These are phyloP conservation scores for Xestia c-nigrum DNA, from an alignment of 2,888 invertebrate genomes.

Conservation along the genomic window DNA sequence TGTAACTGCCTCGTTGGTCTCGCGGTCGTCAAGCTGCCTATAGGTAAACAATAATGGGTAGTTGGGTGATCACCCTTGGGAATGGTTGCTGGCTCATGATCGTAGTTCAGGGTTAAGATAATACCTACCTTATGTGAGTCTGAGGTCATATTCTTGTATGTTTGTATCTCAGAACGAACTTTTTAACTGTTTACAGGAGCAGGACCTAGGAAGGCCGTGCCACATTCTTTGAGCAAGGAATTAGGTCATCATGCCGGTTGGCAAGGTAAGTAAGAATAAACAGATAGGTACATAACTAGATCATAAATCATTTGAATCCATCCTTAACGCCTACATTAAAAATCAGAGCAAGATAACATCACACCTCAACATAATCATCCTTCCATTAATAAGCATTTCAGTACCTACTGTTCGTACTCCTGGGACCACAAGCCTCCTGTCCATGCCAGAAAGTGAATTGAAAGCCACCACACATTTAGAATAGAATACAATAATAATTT, in stretches of 20 bases:
- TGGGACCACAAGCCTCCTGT: not conserved
- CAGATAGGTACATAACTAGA: not conserved
- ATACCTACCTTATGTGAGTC: not conserved
- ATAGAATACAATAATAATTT: too few relatives aligned
- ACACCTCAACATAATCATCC: not conserved
- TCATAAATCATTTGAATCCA: not conserved
- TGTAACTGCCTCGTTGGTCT: not conserved
- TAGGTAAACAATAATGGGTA: not conserved
- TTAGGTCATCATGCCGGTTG: not conserved
- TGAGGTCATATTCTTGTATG: not conserved
- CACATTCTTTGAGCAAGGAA: conserved; percentile 12
- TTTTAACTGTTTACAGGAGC: conserved; percentile 29
- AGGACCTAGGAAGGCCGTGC: conserved; percentile 19
- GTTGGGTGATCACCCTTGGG: not conserved
- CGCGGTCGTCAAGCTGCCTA: not conserved
- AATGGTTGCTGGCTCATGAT: not conserved
- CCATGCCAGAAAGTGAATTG: not conserved
- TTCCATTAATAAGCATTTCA: too few relatives aligned
- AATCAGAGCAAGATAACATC: conserved; percentile 9
- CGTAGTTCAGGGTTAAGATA: not conserved
- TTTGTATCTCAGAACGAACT: not conserved
- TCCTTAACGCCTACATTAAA: conserved; percentile 6
- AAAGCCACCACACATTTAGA: not conserved
- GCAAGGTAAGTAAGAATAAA: conserved; percentile 30
- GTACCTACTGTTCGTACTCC: not conserved